Evolutionary conservation across 1,140 invertebrate genomes (phyloP), one percentile per base, ranked within the genome.

Genomic region (Drosophila teissieri): DNA sequence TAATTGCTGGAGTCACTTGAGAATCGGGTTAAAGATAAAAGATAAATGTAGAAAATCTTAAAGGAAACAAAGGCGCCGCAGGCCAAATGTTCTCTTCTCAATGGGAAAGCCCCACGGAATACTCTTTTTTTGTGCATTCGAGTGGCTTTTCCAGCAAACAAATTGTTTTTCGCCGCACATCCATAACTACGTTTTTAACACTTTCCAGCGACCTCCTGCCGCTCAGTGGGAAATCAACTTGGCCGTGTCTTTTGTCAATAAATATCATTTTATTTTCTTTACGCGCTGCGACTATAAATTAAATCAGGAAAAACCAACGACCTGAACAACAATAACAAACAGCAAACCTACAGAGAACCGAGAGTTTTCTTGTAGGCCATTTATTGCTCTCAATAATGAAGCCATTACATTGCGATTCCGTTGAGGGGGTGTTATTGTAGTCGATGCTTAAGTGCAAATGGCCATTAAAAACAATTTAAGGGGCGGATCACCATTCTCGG

Each of bases 391-490:
- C 61, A 52, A 73, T 64, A 67, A 86, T 86, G 82, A 88, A 86
- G 83, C 76, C 84, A 89, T 88, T 88, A 88, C 67, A 55, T 37
- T 68, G 27, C 19, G 51, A 19, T 19, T 19, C 19, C 19, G 51
- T 15, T 56, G 46, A 24, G 63, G 36, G 46, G 46, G 57, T 54
- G 57, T 51, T 46, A 62, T 44, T 67, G 48, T 55, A 68, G 76
- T 57, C 67, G 45, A 70, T 72, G 45, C 70, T 60, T 88, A 88
- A 88, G 83, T 88, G 83, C 83, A 88, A 88, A 89, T 89, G 75
- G 83, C 84, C 84, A 88, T 88, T 88, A 88, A 89, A 89, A 88
- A 89, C 84, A 88, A 88, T 88, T 88, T 76, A 89, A 80, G 83
- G 84, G 79, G 80, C 78, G 77, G 68, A 49, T 57, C 68, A 55